These are phyloP conservation scores for Smutsia temminckii DNA, from an alignment of 2,797 vertebrate genomes.

Conservation along the genomic window DNA sequence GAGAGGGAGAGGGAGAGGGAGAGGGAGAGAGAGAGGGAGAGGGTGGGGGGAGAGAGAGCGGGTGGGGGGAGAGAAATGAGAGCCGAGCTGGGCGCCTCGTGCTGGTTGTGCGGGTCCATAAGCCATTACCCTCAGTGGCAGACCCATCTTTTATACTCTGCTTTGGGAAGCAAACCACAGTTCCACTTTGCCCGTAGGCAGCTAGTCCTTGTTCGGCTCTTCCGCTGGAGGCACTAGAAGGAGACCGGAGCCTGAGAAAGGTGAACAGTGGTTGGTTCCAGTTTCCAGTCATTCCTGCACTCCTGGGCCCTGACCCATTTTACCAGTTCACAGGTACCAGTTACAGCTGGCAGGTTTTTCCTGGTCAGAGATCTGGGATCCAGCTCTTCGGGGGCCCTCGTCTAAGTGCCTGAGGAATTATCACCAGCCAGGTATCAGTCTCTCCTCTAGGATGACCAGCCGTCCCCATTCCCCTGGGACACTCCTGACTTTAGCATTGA, in stretches of 20 bases:
- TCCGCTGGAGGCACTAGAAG: neutral
- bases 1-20: no score
- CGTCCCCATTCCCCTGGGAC: neutral
- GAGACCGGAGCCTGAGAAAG: neutral
- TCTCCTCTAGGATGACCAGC: no score
- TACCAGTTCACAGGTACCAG: neutral
- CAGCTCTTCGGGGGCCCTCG: fast-evolving
- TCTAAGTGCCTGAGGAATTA: neutral
- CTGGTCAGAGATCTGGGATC: neutral
- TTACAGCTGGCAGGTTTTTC: neutral
- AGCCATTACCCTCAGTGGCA: neutral
- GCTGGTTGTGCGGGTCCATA: no score
- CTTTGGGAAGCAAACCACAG: neutral
- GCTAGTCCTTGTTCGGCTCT: neutral
- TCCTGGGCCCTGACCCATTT: neutral
- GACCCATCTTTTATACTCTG: fast-evolving
- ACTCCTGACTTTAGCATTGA: neutral
- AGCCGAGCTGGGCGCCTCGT: fast-evolving
- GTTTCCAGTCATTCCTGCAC: neutral
- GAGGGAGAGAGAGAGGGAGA: neutral
- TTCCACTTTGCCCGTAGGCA: neutral
- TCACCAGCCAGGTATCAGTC: neutral
- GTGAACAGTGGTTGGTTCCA: neutral
- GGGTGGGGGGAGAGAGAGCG: no score
- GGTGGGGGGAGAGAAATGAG: neutral